phyloP scores from a whole-genome alignment of 2,888 invertebrate species.

The Patella ulyssiponensis region DNA sequence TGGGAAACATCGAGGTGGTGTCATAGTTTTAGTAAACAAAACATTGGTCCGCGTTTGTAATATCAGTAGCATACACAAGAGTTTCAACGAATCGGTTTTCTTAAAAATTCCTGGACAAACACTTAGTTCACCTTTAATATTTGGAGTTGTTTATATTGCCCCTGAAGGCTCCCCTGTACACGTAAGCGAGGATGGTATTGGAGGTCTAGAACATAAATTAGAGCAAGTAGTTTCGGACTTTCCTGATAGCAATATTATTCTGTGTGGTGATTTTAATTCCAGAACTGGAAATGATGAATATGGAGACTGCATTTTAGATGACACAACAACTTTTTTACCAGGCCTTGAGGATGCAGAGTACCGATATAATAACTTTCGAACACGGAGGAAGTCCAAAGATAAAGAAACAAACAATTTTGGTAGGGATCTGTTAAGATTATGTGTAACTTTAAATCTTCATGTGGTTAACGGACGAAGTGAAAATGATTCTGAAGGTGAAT shows the following conservation, averaged over 20 bases:
- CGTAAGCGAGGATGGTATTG: too few species aligned
- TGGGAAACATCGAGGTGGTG: constrained; percentile 6
- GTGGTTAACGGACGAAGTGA: not conserved
- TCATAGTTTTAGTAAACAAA: not conserved
- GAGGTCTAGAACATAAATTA: too few species aligned
- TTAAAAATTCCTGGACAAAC: too few species aligned
- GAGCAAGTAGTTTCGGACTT: not conserved
- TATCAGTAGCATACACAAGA: not conserved
- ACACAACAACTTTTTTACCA: not conserved
- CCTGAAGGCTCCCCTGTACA: too few species aligned
- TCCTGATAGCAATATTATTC: not conserved
- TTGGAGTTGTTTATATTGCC: too few species aligned
- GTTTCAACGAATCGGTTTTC: too few species aligned
- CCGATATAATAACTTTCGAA: not conserved
- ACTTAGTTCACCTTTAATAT: too few species aligned
- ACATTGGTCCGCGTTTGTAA: not conserved
- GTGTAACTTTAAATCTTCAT: constrained; percentile 3
- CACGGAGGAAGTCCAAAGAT: not conserved
- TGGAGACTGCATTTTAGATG: constrained; percentile 1
- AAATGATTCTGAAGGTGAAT: not conserved
- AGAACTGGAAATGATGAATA: not conserved
- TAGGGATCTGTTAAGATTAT: not conserved
- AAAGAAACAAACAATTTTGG: not conserved
- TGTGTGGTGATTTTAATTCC: too few species aligned
- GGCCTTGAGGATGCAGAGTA: not conserved